Evolutionary conservation across 2,113 vertebrate species (phyloP).

Genomic region (Gavia stellata): DNA sequence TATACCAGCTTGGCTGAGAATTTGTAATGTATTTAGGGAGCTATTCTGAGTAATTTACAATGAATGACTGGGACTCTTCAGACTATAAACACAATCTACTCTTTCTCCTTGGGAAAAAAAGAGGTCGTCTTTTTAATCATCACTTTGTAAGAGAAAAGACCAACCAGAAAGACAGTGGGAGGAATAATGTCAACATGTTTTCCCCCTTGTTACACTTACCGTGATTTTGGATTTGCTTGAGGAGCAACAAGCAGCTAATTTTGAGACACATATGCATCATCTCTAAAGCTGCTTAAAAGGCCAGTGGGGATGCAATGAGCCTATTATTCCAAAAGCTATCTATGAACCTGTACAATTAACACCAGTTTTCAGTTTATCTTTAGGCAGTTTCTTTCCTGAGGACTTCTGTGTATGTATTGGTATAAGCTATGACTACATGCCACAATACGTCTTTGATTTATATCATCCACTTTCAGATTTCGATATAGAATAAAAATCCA

Average conservation of each 20-base stretch:
- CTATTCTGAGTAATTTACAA: constrained; percentile 33
- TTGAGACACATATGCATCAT: background rate
- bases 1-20: constrained; percentile 30
- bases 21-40: constrained; percentile 40
- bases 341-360: background rate
- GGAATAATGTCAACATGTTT: background rate
- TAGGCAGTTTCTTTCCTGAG: background rate
- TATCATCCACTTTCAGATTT: background rate
- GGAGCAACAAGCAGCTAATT: background rate
- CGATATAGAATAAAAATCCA: background rate
- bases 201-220: background rate
- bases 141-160: constrained; percentile 29
- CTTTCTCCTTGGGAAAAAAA: background rate
- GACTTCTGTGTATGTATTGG: background rate
- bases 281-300: background rate
- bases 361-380: background rate
- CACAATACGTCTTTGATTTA: background rate
- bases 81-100: constrained; percentile 40
- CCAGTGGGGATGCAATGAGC: background rate
- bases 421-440: background rate
- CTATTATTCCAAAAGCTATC: background rate
- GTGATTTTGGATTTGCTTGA: constrained; percentile 2
- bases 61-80: constrained; percentile 27
- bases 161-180: constrained; percentile 17
- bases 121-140: constrained; percentile 42